phyloP scores from a whole-genome alignment of 2,888 invertebrate species.

The Coenonympha glycerion region DNA sequence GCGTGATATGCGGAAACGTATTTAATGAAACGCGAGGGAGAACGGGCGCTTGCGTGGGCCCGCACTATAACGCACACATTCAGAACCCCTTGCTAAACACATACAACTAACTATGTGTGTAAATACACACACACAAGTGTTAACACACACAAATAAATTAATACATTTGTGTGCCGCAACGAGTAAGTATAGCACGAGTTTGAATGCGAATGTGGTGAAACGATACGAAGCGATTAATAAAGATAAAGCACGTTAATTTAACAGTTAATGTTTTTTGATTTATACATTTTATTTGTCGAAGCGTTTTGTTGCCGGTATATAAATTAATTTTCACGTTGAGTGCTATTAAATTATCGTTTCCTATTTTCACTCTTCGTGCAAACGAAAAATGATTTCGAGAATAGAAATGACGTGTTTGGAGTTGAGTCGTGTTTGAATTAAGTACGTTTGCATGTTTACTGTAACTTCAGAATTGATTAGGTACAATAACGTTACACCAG shows the following conservation, averaged over 20 bases:
- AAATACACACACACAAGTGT: background rate
- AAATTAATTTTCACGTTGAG: constrained; percentile 7
- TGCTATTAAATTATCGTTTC: constrained; percentile 1
- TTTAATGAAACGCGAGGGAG: constrained; percentile 74
- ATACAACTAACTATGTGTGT: background rate
- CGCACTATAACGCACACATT: constrained; percentile 36
- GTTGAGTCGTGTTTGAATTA: background rate
- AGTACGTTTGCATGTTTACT: background rate
- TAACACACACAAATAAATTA: background rate
- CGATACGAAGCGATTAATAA: constrained; percentile 26
- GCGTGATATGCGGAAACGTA: constrained; percentile 76
- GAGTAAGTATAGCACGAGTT: constrained; percentile 4
- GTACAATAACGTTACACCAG: background rate
- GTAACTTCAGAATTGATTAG: background rate
- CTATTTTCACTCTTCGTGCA: background rate
- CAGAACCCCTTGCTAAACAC: background rate
- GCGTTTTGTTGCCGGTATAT: background rate
- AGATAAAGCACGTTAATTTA: constrained; percentile 28
- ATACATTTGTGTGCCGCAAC: background rate
- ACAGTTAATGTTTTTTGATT: constrained; percentile 21
- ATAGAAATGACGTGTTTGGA: background rate
- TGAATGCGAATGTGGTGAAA: constrained; percentile 19
- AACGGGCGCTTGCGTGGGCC: constrained; percentile 45
- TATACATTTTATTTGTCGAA: constrained; percentile 1
- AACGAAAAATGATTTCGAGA: background rate